Evolutionary conservation across 2,113 vertebrate species (phyloP).

Genomic region (Vulpes lagopus): DNA sequence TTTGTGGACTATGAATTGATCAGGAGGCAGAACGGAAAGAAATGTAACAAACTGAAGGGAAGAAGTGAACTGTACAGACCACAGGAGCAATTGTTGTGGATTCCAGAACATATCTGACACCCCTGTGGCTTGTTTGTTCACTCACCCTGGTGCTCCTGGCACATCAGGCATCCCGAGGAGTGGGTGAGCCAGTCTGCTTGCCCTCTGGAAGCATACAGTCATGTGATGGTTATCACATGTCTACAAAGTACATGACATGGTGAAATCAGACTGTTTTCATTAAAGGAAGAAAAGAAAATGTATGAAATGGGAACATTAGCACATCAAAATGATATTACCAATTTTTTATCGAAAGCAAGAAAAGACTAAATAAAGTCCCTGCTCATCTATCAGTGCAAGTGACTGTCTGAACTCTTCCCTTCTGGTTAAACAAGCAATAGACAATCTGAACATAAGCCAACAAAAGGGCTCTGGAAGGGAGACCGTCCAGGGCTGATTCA

Average conservation of each 20-base stretch:
- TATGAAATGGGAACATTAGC: neutral
- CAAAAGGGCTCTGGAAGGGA: neutral
- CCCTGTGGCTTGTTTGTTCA: too few species aligned
- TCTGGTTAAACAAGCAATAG: neutral
- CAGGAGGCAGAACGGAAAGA: neutral
- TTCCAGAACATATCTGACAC: neutral
- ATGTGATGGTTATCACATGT: accelerated
- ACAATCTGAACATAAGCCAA: neutral
- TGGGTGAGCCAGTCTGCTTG: accelerated
- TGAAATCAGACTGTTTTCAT: too few species aligned
- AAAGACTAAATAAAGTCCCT: too few species aligned
- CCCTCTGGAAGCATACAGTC: accelerated
- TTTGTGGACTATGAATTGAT: neutral
- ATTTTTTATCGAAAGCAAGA: neutral
- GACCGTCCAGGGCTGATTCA: neutral
- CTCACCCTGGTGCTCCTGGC: accelerated
- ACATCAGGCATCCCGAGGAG: accelerated
- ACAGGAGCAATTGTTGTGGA: neutral
- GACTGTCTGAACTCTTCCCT: neutral
- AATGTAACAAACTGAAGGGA: accelerated
- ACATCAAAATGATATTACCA: neutral
- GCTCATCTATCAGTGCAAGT: neutral
- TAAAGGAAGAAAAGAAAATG: neutral
- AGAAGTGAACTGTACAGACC: accelerated
- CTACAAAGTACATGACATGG: accelerated